Evolutionary conservation across 2,113 vertebrate species (phyloP), one percentile per base, ranked within the genome.

Genomic region (Ctenodactylus gundi): DNA sequence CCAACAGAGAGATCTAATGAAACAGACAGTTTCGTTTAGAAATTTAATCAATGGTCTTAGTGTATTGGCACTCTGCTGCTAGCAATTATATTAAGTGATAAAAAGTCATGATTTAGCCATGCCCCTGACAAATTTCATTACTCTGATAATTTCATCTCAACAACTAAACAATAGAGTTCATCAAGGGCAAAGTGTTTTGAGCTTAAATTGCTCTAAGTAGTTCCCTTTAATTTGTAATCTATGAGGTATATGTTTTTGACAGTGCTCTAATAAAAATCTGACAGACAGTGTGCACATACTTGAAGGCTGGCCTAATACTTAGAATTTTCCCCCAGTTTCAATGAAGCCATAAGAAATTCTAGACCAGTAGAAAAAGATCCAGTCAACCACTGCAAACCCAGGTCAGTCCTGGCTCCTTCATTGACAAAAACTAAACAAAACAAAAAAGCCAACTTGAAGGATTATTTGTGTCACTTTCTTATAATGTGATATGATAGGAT

Each of bases 111-210:
- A 93, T 73, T 65, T 75, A 81, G 18, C 23, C 44, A 39, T 51
- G 36, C 2, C n/a, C 18, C 68, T 78, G 51, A 92, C 53, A 81
- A 62, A 82, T 41, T 68, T 68, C 82, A 90, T 14, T 53, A 46
- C 27, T 58, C 85, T 73, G 49, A 62, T 88, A 88, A 90, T 96
- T 95, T 88, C 57, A 90, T 85, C 57, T 64, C 36, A 76, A 77
- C 41, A 96, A 57, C 53, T 44, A 58, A 64, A 90, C 46, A 84
- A 77, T 14, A 80, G 93, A 91, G 53, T 92, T 91, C 72, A 95
- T 57, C 49, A 72, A 68, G 81, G 88, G 23, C 39, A 67, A 81
- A 55, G 34, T 23, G 81, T 31, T 67, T 72, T 60, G 46, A 64
- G 55, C 70, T 57, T 87, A 21, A 6, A 41, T 58, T 84, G 29